These are phyloP conservation scores for Hydropsyche betteni DNA, from an alignment of 2,888 invertebrate species.

Conservation along the genomic window DNA sequence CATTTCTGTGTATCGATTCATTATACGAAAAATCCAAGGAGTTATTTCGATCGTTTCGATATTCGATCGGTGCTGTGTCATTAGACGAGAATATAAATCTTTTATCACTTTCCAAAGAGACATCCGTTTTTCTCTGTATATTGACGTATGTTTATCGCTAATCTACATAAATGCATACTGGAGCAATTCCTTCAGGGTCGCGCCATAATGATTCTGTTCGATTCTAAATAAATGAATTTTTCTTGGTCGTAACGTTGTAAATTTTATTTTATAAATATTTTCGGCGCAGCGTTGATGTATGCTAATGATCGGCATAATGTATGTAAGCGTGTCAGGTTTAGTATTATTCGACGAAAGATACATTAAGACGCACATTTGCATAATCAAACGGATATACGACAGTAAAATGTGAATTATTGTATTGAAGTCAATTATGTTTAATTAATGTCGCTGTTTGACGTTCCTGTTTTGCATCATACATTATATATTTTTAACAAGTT, in stretches of 20 bases:
- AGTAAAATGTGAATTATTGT: conserved; percentile 23
- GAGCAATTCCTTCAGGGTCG: conserved; percentile 31
- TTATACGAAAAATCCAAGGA: not conserved
- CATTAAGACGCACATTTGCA: conserved; percentile 16
- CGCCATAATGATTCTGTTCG: not conserved
- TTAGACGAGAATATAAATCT: conserved; percentile 44
- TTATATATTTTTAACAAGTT: no score
- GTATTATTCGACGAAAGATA: conserved; percentile 17
- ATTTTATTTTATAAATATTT: conserved; percentile 12
- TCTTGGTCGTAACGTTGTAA: not conserved
- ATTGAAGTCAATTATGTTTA: conserved; percentile 15
- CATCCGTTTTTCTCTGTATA: conserved; percentile 39
- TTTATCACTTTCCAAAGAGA: conserved; percentile 44
- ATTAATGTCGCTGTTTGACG: no score
- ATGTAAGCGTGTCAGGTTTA: conserved; percentile 26
- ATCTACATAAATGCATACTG: conserved; percentile 18
- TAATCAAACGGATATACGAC: conserved; percentile 18
- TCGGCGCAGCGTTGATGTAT: not conserved
- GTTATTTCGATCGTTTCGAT: conserved; percentile 23
- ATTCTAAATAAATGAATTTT: not conserved
- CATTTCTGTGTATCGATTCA: not conserved
- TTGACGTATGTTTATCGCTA: conserved; percentile 27
- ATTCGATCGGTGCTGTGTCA: conserved; percentile 27
- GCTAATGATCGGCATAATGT: conserved; percentile 21
- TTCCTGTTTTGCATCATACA: no score